Evolutionary conservation across 2,113 vertebrate species (phyloP).

Genomic region (Dendrocopos noguchii): DNA sequence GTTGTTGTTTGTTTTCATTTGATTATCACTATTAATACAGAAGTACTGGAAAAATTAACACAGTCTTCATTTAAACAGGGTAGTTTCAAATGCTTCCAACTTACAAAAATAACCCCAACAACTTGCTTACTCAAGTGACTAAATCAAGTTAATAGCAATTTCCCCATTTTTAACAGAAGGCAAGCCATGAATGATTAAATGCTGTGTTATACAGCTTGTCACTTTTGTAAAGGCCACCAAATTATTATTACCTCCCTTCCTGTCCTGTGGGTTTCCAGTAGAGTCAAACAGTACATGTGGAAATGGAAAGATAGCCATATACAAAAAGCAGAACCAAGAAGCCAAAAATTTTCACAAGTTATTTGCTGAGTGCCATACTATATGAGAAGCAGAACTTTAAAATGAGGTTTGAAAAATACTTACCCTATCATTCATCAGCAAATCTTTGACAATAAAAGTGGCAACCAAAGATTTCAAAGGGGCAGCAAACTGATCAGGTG

Average conservation of each 20-base stretch:
- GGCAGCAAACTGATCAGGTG: slow-evolving; percentile 95
- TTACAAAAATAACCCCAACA: not conserved
- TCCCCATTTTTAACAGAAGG: not conserved
- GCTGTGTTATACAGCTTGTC: not conserved
- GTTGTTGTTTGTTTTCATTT: not conserved
- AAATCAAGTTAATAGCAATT: not conserved
- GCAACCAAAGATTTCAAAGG: slow-evolving; percentile 96
- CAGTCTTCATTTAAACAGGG: not conserved
- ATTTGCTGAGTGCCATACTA: not conserved
- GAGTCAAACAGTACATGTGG: not conserved
- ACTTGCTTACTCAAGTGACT: not conserved
- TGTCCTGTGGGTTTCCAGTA: not conserved
- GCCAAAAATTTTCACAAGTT: not conserved
- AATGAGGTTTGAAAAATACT: slow-evolving; percentile 17
- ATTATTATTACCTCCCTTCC: not conserved
- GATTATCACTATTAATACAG: not conserved
- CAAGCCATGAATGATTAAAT: not conserved
- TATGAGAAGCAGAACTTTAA: not conserved
- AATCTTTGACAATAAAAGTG: slow-evolving; percentile 97
- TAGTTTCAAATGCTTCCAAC: not conserved
- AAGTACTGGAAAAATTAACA: not conserved
- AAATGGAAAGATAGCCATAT: not conserved
- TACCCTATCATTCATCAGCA: slow-evolving; percentile 97
- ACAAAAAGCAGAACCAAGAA: not conserved
- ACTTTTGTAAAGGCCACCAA: not conserved